Evolutionary conservation across 2,113 vertebrate genomes (phyloP), one percentile per base, ranked within the genome.

Genomic region (Apus apus): DNA sequence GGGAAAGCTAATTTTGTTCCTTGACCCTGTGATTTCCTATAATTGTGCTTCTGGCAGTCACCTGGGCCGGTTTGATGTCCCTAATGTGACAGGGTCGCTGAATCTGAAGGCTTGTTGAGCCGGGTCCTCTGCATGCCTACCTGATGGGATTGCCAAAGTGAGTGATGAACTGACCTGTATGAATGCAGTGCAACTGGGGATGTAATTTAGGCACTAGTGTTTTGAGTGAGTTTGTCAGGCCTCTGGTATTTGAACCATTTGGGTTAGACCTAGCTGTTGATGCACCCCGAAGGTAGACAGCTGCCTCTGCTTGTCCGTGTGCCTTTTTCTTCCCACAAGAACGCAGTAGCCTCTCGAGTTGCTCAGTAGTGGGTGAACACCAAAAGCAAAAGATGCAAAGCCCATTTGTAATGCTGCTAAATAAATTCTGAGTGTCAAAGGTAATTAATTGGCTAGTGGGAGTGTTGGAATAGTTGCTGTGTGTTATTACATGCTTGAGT

Each of bases 341-440:
- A 89, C 62, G 87, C 64, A 46, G 71, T 6, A 19, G 70, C 34
- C 43, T 67, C 54, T 75, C 45, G 50, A 66, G 67, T 85, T 93
- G 85, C 87, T 79, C 75, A 30, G 74, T 34, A 32, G 48, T 53
- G 73, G 9, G 27, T 68, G 68, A 89, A 80, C 30, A 79, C 38
- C 68, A 40, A 48, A 54, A 68, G 50, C n/a, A 54, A 15, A 79
- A 58, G 46, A 87, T 26, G 81, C 66, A 56, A 66, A 94, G 50
- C 51, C 60, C 56, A 6, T 91, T 89, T 58, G 53, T 91, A 76
- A 73, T 46, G 78, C 64, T 92, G 76, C 81, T 92, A 82, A 87
- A 76, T 90, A 77, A 82, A 66, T 66, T 48, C 65, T 67, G 85
- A 70, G 34, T 51, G 53, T 66, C 0, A 0, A 32, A 62, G 51